These are phyloP conservation scores for Scolopax rusticola DNA, from an alignment of 2,797 vertebrate species.

Conservation along the genomic window DNA sequence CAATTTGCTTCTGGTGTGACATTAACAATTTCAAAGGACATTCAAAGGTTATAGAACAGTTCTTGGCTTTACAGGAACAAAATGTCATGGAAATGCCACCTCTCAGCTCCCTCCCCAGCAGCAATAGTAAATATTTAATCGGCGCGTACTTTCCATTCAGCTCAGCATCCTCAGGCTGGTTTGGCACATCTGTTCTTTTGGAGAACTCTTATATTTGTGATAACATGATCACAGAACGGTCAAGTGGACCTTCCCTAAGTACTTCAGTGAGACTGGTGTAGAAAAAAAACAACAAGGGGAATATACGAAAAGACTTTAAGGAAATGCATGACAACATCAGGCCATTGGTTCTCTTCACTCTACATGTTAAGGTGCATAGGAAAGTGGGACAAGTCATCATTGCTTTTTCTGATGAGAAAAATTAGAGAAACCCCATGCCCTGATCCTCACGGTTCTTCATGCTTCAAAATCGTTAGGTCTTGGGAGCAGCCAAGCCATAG, in stretches of 20 bases:
- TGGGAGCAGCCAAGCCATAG: not conserved
- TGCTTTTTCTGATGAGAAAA: not conserved
- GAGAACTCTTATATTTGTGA: not conserved
- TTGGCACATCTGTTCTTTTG: slow-evolving; percentile 11
- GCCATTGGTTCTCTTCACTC: not conserved
- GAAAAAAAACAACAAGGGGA: not conserved
- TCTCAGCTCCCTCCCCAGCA: not conserved
- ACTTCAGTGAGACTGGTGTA: not conserved
- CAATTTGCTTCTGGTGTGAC: not conserved
- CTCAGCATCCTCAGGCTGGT: slow-evolving; percentile 8
- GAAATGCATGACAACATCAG: not conserved
- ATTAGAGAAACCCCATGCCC: not conserved
- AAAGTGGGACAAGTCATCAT: not conserved
- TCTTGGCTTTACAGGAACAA: slow-evolving; percentile 42
- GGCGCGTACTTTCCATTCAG: slow-evolving; percentile 34
- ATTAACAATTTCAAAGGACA: slow-evolving; percentile 31
- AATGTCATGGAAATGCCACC: slow-evolving; percentile 50
- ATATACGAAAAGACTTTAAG: not conserved
- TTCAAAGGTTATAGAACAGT: slow-evolving; percentile 38
- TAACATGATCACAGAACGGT: not conserved
- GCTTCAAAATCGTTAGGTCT: not conserved
- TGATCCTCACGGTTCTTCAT: not conserved
- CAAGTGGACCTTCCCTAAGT: not conserved
- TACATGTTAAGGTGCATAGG: not conserved
- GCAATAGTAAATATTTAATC: slow-evolving; percentile 50